Percentiles rank a stretch among this genome's conserved stretches.
These are phyloP conservation scores for Ephydatia muelleri DNA, from an alignment of 37 sponge, comb jelly and placozoan species.

Conservation along the genomic window DNA sequence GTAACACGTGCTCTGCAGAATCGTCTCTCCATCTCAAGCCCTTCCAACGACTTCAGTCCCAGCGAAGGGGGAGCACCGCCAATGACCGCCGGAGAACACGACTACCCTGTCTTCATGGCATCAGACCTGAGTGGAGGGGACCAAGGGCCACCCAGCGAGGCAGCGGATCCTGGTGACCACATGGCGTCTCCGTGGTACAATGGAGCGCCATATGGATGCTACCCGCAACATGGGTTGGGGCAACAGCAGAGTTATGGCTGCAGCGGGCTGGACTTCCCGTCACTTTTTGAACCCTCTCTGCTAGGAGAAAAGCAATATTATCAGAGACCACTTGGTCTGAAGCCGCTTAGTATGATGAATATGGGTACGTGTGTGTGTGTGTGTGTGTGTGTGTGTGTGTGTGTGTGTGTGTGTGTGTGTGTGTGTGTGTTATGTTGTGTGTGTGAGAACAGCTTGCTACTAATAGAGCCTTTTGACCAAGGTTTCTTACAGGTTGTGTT, in stretches of 20 bases:
- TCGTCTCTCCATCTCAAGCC: constrained; percentile 18
- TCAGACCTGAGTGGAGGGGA: neutral
- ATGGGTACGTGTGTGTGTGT: neutral
- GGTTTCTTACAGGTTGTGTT: too few species aligned
- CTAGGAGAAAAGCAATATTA: neutral
- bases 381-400: too few species aligned
- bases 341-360: neutral
- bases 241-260: neutral
- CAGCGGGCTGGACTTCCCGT: neutral
- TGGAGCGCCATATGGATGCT: neutral
- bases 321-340: neutral
- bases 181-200: neutral
- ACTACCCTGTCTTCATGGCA: neutral
- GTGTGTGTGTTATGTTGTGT: too few species aligned
- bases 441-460: too few species aligned
- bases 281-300: neutral
- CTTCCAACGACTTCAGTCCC: neutral
- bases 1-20: neutral
- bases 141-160: neutral
- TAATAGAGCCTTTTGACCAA: too few species aligned
- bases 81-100: neutral
- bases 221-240: neutral
- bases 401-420: too few species aligned
- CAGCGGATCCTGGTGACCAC: neutral
- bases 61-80: neutral